These are phyloP conservation scores for Microtus richardsoni DNA, from an alignment of 2,113 vertebrate genomes.

Conservation along the genomic window DNA sequence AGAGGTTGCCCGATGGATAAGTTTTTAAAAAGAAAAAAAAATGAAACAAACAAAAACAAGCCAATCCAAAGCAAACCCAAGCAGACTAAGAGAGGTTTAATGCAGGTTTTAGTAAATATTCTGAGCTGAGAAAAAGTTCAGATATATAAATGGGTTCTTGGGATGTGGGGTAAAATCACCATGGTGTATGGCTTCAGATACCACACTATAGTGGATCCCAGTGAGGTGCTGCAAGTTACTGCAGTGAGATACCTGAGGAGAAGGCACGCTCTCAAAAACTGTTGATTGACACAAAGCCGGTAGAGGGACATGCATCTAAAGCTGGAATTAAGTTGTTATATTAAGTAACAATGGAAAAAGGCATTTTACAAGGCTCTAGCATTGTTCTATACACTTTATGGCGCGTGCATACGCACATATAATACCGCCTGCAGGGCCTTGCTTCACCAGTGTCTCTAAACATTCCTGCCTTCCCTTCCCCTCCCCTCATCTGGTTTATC, in stretches of 20 bases:
- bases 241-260: fast-evolving
- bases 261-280: background rate
- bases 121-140: background rate
- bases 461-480: background rate
- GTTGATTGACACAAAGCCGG: background rate
- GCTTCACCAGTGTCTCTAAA: background rate
- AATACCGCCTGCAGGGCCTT: background rate
- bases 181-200: background rate
- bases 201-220: fast-evolving
- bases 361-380: background rate
- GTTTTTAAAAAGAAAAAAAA: background rate
- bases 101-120: background rate
- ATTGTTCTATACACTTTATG: background rate
- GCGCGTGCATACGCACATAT: background rate
- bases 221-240: no score
- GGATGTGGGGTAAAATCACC: background rate
- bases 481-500: background rate
- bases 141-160: background rate
- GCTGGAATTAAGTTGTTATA: background rate
- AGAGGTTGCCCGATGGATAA: no score
- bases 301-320: fast-evolving
- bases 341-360: background rate
- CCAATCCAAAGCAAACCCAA: background rate
- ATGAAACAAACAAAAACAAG: no score
- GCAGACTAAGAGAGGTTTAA: background rate